phyloP scores from a whole-genome alignment of 2,888 invertebrate genomes.

The Amiota mariae region DNA sequence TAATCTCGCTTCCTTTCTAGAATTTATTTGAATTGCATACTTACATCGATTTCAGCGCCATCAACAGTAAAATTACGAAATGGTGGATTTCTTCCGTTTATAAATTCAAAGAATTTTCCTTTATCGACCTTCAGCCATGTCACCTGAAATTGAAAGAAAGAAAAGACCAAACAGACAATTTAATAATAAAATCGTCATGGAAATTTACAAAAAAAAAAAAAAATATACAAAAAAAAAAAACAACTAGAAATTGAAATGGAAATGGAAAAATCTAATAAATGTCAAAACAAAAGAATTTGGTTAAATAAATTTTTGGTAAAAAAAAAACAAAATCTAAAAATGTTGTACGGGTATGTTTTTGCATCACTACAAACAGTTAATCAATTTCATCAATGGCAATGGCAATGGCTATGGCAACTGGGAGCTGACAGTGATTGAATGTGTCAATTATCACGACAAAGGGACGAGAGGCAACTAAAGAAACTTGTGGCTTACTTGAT shows the following conservation, averaged over 20 bases:
- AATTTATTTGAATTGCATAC: slow-evolving; percentile 66
- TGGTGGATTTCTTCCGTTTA: slow-evolving; percentile 84
- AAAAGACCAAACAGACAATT: neutral
- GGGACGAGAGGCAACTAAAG: neutral
- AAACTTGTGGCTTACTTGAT: neutral
- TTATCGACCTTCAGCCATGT: slow-evolving; percentile 74
- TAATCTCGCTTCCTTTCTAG: too few relatives aligned
- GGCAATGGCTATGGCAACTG: too few relatives aligned
- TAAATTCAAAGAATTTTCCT: slow-evolving; percentile 86
- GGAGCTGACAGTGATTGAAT: slow-evolving; percentile 60
- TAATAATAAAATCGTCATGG: neutral
- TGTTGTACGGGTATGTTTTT: neutral
- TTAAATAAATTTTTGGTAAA: neutral
- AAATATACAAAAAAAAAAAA: neutral
- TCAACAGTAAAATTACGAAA: slow-evolving; percentile 79
- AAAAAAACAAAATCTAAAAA: neutral
- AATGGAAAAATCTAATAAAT: neutral
- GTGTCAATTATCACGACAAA: slow-evolving; percentile 35
- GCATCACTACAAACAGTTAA: slow-evolving; percentile 25
- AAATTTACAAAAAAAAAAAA: neutral
- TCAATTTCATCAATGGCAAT: slow-evolving; percentile 34
- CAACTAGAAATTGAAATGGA: neutral
- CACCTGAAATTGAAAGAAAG: slow-evolving; percentile 66
- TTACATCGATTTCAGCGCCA: slow-evolving; percentile 86
- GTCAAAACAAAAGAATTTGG: neutral